Percentiles rank a stretch among this genome's conserved stretches.
Conservation (phyloP, 2,797 vertebrate genomes). For the Protosalanx chinensis region DNA sequence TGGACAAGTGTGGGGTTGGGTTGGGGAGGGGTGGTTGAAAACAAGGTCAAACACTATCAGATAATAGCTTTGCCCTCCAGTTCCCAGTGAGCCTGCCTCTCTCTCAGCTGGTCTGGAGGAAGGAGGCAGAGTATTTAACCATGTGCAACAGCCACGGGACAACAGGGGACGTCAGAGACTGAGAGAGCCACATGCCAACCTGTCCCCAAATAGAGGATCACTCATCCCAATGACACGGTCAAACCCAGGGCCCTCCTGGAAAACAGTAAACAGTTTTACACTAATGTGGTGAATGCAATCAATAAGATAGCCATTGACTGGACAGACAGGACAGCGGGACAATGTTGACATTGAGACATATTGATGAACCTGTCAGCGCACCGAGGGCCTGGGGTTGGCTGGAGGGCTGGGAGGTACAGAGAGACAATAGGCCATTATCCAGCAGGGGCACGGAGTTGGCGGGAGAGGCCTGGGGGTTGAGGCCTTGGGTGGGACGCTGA, state of each 20-base stretch:
- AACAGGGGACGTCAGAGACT: neutral
- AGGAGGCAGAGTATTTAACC: too few species aligned
- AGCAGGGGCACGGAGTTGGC: constrained; percentile 2
- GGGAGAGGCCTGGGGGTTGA: constrained; percentile 38
- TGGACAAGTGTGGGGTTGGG: constrained; percentile 31
- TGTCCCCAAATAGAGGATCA: neutral
- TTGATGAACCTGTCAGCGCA: constrained; percentile 52
- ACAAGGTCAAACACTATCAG: constrained; percentile 69
- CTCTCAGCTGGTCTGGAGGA: neutral
- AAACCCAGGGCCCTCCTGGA: neutral
- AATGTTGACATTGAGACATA: constrained; percentile 66
- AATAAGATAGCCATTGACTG: constrained; percentile 2
- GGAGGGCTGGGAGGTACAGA: constrained; percentile 23
- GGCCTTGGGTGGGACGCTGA: constrained; percentile 57
- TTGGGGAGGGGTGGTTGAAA: constrained; percentile 47
- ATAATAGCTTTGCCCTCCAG: constrained; percentile 45
- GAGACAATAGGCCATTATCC: constrained; percentile 17
- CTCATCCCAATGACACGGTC: neutral
- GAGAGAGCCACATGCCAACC: neutral
- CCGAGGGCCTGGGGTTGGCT: constrained; percentile 40
- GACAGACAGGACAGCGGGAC: constrained; percentile 19
- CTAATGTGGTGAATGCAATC: constrained; percentile 3
- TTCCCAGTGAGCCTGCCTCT: neutral
- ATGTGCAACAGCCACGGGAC: too few species aligned
- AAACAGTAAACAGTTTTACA: neutral